phyloP scores from a whole-genome alignment of 2,888 invertebrate genomes.

The Smittia aterrima region DNA sequence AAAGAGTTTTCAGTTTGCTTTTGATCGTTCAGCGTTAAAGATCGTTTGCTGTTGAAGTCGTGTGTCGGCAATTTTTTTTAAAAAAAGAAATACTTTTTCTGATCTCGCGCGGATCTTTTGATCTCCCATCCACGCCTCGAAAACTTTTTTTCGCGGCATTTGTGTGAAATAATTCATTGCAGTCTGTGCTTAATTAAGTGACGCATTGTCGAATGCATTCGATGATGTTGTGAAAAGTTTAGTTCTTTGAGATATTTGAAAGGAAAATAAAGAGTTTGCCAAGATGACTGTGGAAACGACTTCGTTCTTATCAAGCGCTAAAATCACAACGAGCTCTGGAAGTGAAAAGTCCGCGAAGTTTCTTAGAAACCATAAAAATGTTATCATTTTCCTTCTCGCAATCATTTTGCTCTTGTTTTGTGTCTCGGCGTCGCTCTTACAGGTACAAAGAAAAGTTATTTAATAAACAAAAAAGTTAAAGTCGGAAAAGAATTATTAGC shows the following conservation, averaged over 20 bases:
- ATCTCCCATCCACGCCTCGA: neutral
- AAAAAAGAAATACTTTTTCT: neutral
- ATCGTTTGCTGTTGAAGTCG: neutral
- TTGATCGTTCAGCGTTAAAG: constrained; percentile 35
- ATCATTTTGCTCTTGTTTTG: constrained; percentile 12
- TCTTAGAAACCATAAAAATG: constrained; percentile 30
- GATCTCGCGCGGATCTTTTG: constrained; percentile 26
- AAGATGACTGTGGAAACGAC: constrained; percentile 39
- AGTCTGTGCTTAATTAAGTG: neutral
- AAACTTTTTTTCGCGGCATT: neutral
- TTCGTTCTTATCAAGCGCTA: constrained; percentile 24
- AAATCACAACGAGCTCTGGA: constrained; percentile 9
- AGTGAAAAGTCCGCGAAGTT: constrained; percentile 38
- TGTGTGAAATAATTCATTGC: neutral
- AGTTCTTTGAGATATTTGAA: neutral
- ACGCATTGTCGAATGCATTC: neutral
- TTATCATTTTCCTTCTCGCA: constrained; percentile 18
- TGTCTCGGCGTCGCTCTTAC: constrained; percentile 14
- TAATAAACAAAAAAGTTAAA: neutral
- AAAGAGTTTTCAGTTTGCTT: constrained; percentile 30
- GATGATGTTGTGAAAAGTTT: neutral
- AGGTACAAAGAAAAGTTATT: neutral
- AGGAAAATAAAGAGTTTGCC: neutral
- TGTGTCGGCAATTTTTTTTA: neutral
- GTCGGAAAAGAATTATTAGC: neutral